Percentiles rank a stretch among this genome's conserved stretches.
Evolutionary conservation across 2,888 invertebrate species (phyloP).

Genomic region (Antheraea yamamai): DNA sequence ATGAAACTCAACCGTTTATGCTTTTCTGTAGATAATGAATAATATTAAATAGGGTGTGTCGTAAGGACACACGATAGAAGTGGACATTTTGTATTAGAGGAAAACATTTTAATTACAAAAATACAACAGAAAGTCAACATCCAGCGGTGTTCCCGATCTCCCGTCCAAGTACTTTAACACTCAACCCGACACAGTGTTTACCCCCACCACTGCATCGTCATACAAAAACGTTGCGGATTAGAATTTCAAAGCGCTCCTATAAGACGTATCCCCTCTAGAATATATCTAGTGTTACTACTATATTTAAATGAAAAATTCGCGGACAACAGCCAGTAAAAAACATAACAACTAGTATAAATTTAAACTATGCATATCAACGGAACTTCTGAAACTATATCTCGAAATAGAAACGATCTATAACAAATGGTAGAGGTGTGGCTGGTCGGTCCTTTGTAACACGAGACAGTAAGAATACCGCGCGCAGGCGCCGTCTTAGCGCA

Average conservation of each 20-base stretch:
- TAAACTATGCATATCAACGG: not conserved
- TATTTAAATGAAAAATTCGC: not conserved
- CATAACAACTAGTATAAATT: not conserved
- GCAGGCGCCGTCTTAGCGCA: constrained; percentile 52
- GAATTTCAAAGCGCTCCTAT: too few relatives aligned
- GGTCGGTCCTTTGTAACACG: constrained; percentile 54
- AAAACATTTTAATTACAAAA: too few relatives aligned
- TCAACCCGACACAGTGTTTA: too few relatives aligned
- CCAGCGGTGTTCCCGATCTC: too few relatives aligned
- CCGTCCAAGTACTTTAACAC: too few relatives aligned
- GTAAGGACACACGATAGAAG: not conserved
- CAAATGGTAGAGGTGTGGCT: constrained; percentile 1
- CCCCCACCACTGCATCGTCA: too few relatives aligned
- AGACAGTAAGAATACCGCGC: constrained; percentile 39
- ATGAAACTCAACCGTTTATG: not conserved
- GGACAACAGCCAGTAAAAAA: not conserved
- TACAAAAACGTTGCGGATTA: too few relatives aligned
- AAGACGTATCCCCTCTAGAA: too few relatives aligned
- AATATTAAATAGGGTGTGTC: not conserved
- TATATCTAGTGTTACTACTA: too few relatives aligned
- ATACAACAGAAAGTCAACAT: too few relatives aligned
- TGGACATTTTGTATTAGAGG: too few relatives aligned
- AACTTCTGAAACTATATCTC: not conserved
- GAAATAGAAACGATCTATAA: constrained; percentile 11
- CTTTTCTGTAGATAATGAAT: not conserved